Evolutionary conservation across 2,797 vertebrate genomes (phyloP), one percentile per base, ranked within the genome.

Genomic region (Urocyon cinereoargenteus): DNA sequence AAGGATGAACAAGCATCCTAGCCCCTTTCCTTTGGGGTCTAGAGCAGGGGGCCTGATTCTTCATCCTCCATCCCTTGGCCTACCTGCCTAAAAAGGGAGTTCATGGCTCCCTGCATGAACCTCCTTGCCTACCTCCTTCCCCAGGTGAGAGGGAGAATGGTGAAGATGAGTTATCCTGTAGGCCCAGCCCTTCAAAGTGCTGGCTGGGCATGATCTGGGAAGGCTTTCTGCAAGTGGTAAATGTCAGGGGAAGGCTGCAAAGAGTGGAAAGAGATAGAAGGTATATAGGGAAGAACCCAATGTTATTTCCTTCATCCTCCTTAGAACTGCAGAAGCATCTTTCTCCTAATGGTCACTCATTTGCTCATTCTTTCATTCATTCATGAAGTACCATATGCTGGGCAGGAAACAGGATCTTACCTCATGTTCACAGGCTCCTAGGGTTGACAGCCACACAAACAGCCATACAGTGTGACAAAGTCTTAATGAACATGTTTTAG

Each of bases 111-210:
- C 22, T 93, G 92, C 86, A 59, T 92, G 94, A 91, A 97, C 62
- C 92, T 82, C 94, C 92, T 96, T 90, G 7, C 83, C 22, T 26
- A 64, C 59, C 92, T 93, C 86, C 53, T 51, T 55, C 36, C 73
- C 49, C 19, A 68, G 40, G 11, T 10, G 3, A 77, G 6, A 90
- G 34, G 45, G 11, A 95, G 22, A n/a, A n/a, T 59, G 26, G 34
- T 57, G 72, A 77, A 34, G 11, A 59, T 11, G 36, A 77, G 8
- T 49, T 59, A 59, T 53, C 64, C 40, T 66, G 57, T 34, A 68
- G 90, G n/a, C 5, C 26, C 62, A 84, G 49, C 64, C 49, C 57
- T 93, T 90, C 10, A 55, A 3, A 22, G n/a, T 77, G n/a, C 22
- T 77, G 66, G 59, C 77, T 62, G 2, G 13, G 21, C 1, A 36